Evolutionary conservation across 2,113 vertebrate genomes (phyloP).

Genomic region (Labrus mixtus): DNA sequence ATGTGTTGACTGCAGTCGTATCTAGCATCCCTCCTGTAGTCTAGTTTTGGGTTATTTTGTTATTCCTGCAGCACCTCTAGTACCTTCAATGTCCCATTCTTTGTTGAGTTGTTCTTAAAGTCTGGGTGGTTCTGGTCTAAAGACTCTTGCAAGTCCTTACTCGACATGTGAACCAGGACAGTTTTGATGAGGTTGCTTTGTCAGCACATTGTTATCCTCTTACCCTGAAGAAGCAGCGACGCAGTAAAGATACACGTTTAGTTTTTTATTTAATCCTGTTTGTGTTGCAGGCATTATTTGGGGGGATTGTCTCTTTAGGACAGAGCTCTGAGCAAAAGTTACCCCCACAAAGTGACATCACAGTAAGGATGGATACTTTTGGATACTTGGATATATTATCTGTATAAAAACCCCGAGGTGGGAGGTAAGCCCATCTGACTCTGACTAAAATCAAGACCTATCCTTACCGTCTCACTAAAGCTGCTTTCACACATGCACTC

Average conservation of each 20-base stretch:
- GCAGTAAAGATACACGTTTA: neutral
- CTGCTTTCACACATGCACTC: no score
- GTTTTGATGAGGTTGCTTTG: no score
- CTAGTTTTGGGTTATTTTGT: neutral
- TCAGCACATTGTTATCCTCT: neutral
- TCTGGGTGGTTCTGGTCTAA: no score
- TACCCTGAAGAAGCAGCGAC: neutral
- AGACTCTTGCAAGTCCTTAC: no score
- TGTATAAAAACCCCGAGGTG: slow-evolving; percentile 7
- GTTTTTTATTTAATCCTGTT: neutral
- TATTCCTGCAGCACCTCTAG: no score
- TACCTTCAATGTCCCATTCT: neutral
- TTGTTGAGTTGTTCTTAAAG: no score
- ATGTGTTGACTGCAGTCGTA: slow-evolving; percentile 16
- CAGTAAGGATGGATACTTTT: no score
- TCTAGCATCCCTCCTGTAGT: neutral
- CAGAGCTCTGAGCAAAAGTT: neutral
- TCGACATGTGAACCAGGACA: no score
- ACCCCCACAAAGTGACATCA: neutral
- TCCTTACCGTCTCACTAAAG: slow-evolving; percentile 9
- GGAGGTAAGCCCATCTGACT: slow-evolving; percentile 16
- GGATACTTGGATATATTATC: slow-evolving; percentile 6
- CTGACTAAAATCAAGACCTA: slow-evolving; percentile 12
- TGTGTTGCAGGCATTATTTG: neutral
- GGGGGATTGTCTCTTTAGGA: slow-evolving; percentile 8